Evolutionary conservation across 2,113 vertebrate species (phyloP).

Genomic region (Passer montanus): DNA sequence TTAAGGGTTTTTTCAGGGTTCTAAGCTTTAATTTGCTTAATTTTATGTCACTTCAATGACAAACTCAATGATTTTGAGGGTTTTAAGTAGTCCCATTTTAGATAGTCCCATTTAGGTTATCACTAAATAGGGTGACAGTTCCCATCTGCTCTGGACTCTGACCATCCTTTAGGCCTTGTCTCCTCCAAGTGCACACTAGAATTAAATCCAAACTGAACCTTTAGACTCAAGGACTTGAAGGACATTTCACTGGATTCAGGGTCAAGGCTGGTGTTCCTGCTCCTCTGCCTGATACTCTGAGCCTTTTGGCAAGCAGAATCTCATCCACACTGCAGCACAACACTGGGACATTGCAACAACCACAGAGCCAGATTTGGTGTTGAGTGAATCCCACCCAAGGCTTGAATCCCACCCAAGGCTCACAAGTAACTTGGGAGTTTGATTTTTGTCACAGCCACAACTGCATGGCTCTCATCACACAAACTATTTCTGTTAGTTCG

Average conservation of each 20-base stretch:
- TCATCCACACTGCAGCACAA: neutral
- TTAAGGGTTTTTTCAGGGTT: neutral
- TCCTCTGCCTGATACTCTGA: neutral
- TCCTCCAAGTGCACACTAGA: neutral
- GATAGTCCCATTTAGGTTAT: neutral
- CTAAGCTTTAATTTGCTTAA: neutral
- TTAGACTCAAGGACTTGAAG: neutral
- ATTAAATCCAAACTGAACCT: neutral
- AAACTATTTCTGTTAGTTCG: neutral
- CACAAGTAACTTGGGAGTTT: rapidly evolving
- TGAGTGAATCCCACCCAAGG: neutral
- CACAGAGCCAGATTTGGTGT: neutral
- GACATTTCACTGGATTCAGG: neutral
- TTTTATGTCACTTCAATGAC: neutral
- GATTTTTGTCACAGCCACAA: neutral
- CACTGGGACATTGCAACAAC: rapidly evolving
- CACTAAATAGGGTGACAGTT: neutral
- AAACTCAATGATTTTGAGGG: neutral
- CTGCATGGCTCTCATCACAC: neutral
- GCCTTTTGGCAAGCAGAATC: neutral
- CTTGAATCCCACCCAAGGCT: neutral
- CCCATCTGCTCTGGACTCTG: neutral
- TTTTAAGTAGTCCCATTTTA: neutral
- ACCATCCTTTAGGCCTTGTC: neutral
- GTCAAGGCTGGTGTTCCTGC: neutral